phyloP scores from a whole-genome alignment of 2,797 vertebrate genomes.

The Rhadinocentrus ornatus region DNA sequence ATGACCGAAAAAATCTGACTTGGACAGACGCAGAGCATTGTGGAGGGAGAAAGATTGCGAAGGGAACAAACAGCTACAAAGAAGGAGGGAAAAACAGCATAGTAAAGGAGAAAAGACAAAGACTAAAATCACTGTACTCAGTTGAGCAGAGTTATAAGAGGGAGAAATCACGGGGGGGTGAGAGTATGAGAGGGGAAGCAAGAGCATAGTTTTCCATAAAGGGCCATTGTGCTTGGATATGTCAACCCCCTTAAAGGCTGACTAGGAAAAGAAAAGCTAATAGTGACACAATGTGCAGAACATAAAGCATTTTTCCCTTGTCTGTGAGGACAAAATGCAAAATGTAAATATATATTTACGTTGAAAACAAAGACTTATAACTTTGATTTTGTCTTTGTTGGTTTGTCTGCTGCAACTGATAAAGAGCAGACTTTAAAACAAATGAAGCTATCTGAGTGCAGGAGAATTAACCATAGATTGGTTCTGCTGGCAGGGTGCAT shows the following conservation, averaged over 20 bases:
- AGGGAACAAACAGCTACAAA: not conserved
- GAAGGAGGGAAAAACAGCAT: not conserved
- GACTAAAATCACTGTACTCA: not conserved
- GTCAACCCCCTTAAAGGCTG: conserved; percentile 12
- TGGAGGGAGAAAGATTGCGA: not conserved
- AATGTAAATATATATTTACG: conserved; percentile 7
- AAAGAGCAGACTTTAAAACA: not conserved
- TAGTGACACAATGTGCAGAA: not conserved
- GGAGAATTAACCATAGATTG: conserved; percentile 51
- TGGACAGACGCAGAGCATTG: not conserved
- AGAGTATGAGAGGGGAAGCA: not conserved
- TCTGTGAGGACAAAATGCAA: conserved; percentile 19
- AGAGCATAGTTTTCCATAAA: conserved; percentile 48
- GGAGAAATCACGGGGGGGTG: not conserved
- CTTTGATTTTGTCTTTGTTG: conserved; percentile 4
- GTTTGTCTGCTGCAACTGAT: not conserved
- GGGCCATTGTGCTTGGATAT: conserved; percentile 48
- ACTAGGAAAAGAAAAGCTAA: not conserved
- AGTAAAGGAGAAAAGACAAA: not conserved
- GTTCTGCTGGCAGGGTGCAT: conserved; percentile 13
- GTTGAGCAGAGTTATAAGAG: not conserved
- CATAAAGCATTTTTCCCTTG: not conserved
- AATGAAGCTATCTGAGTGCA: not conserved
- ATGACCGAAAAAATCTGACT: conserved; percentile 51
- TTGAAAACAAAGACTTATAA: not conserved